Conservation (phyloP, 53 echinoderm and acorn worm species). For the Henricia sp. region DNA sequence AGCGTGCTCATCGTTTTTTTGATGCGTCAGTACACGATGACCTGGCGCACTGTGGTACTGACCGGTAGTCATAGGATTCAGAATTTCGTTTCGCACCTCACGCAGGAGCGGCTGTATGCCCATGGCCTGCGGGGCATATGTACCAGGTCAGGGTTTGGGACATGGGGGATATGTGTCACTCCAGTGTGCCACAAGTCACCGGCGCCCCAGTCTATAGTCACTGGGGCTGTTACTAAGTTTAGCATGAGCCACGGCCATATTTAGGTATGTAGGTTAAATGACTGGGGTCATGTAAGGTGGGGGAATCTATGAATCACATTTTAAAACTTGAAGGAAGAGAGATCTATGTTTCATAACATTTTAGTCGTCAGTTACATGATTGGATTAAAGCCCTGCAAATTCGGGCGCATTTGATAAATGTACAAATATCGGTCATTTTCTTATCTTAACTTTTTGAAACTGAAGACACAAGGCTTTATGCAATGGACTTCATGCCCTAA, state of each 20-base stretch:
- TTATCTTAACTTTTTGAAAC: too few species aligned
- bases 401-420: too few species aligned
- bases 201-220: too few species aligned
- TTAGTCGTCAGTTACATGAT: too few species aligned
- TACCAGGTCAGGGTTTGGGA: constrained; percentile 5
- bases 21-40: neutral
- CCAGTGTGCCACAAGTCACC: constrained; percentile 2
- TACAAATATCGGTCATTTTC: too few species aligned
- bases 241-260: neutral
- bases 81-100: too few species aligned
- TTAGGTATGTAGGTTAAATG: neutral
- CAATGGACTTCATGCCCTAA: too few species aligned
- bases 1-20: neutral
- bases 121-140: neutral
- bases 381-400: too few species aligned
- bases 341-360: too few species aligned
- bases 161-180: constrained; percentile 37
- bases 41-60: neutral
- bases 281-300: neutral
- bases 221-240: constrained; percentile 6
- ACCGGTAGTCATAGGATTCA: neutral
- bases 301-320: too few species aligned
- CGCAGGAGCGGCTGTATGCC: neutral
- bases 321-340: too few species aligned
- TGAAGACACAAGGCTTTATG: too few species aligned